Evolutionary conservation across 2,888 invertebrate genomes (phyloP), one percentile per base, ranked within the genome.

Genomic region (Dromius quadrimaculatus): DNA sequence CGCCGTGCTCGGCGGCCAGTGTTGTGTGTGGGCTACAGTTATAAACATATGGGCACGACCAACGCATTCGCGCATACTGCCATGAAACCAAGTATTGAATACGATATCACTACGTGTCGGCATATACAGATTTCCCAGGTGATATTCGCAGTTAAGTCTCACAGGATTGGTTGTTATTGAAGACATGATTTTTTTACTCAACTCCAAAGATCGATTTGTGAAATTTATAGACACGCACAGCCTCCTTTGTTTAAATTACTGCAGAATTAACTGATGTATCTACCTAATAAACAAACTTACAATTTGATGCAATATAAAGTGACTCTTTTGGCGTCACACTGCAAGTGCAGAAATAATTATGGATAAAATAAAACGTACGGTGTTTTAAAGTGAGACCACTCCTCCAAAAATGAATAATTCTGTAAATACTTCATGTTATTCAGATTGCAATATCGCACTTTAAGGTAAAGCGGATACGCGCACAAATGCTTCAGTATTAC

Each of bases 41-140:
- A 28, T 36, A 20, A 36, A 11, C 34, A 41, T 62, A 41, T 65
- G 36, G 47, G 65, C 65, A 32, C 32, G 17, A 61, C 41, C 32
- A 61, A 61, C 36, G 61, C 61, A 36, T 61, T 19, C 61, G 22
- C n/a, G n/a, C n/a, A n/a, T 61, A 22, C n/a, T 47, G 28, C 50
- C 9, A 54, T 54, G 28, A 54, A 54, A 54, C n/a, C 50, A 13
- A 13, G 23, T 54, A 54, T 54, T 54, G 23, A 54, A 54, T 54
- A 47, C 47, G 64, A 64, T 34, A 63, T 43, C 62, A 28, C 13
- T 28, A 9, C 50, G 50, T 20, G 19, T 2, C 43, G 38, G 43
- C 57, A 66, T 36, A 41, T 57, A 66, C 59, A 69, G 69, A 69
- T 69, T 69, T 69, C 69, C 69, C 69, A 69, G 45, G 69, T 57